A percentile compares a stretch with the other conserved stretches of the same genome.
These are phyloP conservation scores for Pygoscelis adeliae DNA, from an alignment of 2,113 vertebrate genomes.

Conservation along the genomic window DNA sequence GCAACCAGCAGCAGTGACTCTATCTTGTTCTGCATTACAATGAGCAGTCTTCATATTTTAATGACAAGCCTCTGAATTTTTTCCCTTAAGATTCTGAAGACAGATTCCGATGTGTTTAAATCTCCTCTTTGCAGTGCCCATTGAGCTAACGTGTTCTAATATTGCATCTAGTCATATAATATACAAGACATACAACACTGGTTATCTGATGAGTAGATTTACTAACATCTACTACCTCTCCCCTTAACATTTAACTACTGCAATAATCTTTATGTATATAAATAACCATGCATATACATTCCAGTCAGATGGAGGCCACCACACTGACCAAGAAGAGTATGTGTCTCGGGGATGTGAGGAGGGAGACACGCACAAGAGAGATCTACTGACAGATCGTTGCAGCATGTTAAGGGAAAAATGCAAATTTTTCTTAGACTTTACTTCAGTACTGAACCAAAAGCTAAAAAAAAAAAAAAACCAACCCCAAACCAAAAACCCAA, in stretches of 20 bases:
- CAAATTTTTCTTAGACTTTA: neutral
- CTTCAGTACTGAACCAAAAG: neutral
- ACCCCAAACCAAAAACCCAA: neutral
- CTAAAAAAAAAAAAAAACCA: neutral
- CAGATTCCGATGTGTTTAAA: neutral
- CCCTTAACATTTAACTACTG: accelerated
- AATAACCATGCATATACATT: accelerated
- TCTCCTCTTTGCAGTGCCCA: neutral
- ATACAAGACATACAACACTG: accelerated
- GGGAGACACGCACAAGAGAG: accelerated
- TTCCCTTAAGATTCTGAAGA: neutral
- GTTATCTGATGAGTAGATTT: neutral
- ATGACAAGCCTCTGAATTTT: neutral
- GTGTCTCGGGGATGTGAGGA: neutral
- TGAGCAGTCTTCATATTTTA: neutral
- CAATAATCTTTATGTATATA: neutral
- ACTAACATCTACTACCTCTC: neutral
- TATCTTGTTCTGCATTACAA: neutral
- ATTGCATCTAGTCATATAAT: neutral
- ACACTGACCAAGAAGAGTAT: accelerated
- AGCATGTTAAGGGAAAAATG: accelerated
- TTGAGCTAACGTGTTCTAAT: neutral
- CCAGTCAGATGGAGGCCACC: neutral
- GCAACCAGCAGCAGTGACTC: neutral
- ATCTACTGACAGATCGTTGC: neutral